Conservation (phyloP, 64 coral and sea anemone species). For the Pachyseris speciosa region DNA sequence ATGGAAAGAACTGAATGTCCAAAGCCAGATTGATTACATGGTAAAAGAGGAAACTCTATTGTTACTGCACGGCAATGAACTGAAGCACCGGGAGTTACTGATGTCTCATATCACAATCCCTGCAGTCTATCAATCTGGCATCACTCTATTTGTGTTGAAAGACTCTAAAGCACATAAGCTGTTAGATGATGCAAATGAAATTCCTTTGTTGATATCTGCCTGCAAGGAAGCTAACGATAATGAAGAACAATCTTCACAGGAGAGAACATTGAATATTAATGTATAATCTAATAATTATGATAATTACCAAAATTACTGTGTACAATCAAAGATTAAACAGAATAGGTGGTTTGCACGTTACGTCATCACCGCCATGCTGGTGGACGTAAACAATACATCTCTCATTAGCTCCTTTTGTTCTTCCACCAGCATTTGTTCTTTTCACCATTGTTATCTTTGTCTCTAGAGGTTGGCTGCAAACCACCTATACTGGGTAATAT, state of each 20-base stretch:
- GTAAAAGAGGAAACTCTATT: slow-evolving; percentile 77
- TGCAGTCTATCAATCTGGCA: slow-evolving; percentile 77
- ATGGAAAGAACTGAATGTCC: slow-evolving; percentile 69
- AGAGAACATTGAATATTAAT: background rate
- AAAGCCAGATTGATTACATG: slow-evolving; percentile 74
- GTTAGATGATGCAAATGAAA: slow-evolving; percentile 43
- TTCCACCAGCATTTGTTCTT: too few relatives aligned
- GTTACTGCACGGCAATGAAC: slow-evolving; percentile 72
- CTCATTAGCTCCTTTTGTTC: too few relatives aligned
- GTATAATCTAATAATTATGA: background rate
- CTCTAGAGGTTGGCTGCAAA: too few relatives aligned
- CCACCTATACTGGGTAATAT: too few relatives aligned
- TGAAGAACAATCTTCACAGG: background rate
- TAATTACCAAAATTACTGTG: background rate
- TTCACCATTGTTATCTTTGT: too few relatives aligned
- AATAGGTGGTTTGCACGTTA: too few relatives aligned
- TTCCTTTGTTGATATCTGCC: slow-evolving; percentile 1
- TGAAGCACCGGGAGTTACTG: slow-evolving; percentile 65
- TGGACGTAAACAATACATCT: too few relatives aligned
- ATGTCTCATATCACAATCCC: slow-evolving; percentile 74
- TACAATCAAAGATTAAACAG: too few relatives aligned
- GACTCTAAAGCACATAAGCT: slow-evolving; percentile 41
- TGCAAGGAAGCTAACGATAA: background rate
- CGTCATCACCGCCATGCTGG: too few relatives aligned
- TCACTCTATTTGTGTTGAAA: slow-evolving; percentile 78